Conservation (phyloP, 2,797 vertebrate species). For the Macropus fuliginosus region DNA sequence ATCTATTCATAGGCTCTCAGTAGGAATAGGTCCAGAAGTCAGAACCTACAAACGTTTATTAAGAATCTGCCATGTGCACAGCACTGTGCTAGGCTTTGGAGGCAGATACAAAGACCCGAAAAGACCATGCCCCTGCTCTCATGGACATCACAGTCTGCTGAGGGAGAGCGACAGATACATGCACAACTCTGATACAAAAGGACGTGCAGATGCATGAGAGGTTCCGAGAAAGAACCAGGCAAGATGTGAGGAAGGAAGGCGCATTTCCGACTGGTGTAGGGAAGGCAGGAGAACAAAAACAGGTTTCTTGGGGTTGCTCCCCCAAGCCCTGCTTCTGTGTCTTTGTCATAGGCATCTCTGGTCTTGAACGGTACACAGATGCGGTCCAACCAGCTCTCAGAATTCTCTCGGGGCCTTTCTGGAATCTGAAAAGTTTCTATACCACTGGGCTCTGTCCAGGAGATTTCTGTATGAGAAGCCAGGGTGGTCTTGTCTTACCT, state of each 20-base stretch:
- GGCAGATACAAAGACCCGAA: neutral
- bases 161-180: neutral
- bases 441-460: neutral
- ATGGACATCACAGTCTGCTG: neutral
- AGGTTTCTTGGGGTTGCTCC: neutral
- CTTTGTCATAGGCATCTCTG: neutral
- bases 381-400: neutral
- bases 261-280: neutral
- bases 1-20: neutral
- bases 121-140: neutral
- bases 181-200: neutral
- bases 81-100: neutral
- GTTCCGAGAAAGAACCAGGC: neutral
- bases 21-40: neutral
- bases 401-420: neutral
- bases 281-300: neutral
- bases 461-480: neutral
- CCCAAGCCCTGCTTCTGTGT: neutral
- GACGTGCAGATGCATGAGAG: neutral
- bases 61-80: neutral
- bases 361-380: neutral
- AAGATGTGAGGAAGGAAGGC: neutral
- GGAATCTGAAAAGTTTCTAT: neutral
- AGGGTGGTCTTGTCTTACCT: neutral
- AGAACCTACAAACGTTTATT: neutral